Conservation (phyloP, 2,888 invertebrate species). For the Liodrosophila aerea region DNA sequence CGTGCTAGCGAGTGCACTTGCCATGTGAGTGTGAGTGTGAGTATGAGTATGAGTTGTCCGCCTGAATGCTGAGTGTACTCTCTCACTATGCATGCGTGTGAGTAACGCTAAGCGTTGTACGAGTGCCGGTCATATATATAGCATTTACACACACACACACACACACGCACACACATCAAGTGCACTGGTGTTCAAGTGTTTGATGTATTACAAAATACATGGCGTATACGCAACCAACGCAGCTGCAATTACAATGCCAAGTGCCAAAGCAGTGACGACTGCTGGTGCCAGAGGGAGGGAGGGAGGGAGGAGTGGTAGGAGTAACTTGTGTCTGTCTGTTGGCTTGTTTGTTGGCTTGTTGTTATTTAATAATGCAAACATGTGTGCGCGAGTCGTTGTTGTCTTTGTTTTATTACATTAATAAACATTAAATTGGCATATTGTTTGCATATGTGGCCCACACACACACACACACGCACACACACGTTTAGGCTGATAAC, state of each 20-base stretch:
- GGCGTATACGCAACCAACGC: slow-evolving; percentile 47
- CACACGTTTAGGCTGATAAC: slow-evolving; percentile 7
- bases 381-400: slow-evolving; percentile 46
- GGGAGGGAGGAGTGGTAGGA: neutral
- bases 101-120: slow-evolving; percentile 54
- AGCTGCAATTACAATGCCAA: slow-evolving; percentile 74
- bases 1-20: slow-evolving; percentile 64
- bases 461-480: slow-evolving; percentile 18
- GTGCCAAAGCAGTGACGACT: too few species aligned
- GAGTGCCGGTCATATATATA: slow-evolving; percentile 1
- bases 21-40: slow-evolving; percentile 36
- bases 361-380: slow-evolving; percentile 62
- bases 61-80: slow-evolving; percentile 69
- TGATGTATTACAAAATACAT: slow-evolving; percentile 72
- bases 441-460: slow-evolving; percentile 53
- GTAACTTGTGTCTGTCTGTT: slow-evolving; percentile 7
- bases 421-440: slow-evolving; percentile 68
- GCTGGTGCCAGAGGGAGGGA: slow-evolving; percentile 1
- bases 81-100: slow-evolving; percentile 74
- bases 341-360: slow-evolving; percentile 26
- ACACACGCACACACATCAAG: slow-evolving; percentile 45
- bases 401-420: slow-evolving; percentile 68
- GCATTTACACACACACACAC: too few species aligned
- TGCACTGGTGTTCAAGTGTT: slow-evolving; percentile 63
- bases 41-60: slow-evolving; percentile 36